Evolutionary conservation across 2,888 invertebrate species (phyloP), one percentile per base, ranked within the genome.

Genomic region (Rotaria sp.): DNA sequence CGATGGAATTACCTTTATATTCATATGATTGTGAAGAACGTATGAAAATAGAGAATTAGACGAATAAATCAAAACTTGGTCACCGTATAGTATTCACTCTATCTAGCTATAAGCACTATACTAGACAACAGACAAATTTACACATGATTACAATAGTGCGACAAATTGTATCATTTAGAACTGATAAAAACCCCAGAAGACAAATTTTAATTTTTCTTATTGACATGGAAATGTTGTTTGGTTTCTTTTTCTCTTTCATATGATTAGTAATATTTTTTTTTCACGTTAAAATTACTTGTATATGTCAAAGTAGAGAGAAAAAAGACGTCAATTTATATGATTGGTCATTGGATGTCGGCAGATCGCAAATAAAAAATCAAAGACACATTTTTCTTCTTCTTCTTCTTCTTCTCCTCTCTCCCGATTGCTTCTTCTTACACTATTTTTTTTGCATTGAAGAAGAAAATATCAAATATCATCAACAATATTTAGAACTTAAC

Each of bases 341-440:
- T 67, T 67, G 59, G 59, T 35, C 30, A 67, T 67, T 67, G 30
- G 30, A 67, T 67, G 30, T 67, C 59, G 30, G 35, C 10, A 67
- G 59, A 35, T 67, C 59, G n/a, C 30, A 67, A 67, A 67, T 67
- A 67, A 59, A 59, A 67, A 67, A 67, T 35, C 59, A 67, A 67
- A 67, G 59, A 67, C 59, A 67, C n/a, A 67, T 67, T 67, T 67
- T 67, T 67, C 26, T 57, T 57, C 57, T 59, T 26, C 59, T 24
- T 8, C 26, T 59, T 59, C 59, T 30, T 59, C 59, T 67, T 35
- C 24, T 11, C 18, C 59, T 67, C 59, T 67, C 59, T 67, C 11
- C 59, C 59, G n/a, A 67, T 67, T 67, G 59, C 30, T 67, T 67
- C 30, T 35, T 57, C n/a, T 57, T 57, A n/a, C 26, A 21, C 5